Evolutionary conservation across 2,797 vertebrate genomes (phyloP).

Genomic region (Rachycentron canadum): DNA sequence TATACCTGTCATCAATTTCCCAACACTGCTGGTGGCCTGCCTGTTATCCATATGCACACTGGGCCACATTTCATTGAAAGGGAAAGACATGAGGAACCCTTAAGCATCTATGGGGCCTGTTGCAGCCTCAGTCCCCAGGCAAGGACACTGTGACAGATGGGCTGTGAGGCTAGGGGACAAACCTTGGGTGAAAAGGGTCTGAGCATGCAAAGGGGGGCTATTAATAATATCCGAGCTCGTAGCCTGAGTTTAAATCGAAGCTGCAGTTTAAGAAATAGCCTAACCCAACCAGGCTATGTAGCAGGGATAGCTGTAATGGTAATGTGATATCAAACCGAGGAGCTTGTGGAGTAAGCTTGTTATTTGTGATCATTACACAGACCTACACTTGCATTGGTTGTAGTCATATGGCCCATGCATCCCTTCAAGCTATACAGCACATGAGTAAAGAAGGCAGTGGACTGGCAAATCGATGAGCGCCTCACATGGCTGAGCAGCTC

Average conservation of each 20-base stretch:
- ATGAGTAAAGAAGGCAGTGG: constrained; percentile 44
- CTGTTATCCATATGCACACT: constrained; percentile 25
- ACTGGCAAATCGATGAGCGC: constrained; percentile 34
- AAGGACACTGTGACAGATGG: constrained; percentile 63
- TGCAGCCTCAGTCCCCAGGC: constrained; percentile 30
- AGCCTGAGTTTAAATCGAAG: not conserved
- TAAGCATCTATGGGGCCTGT: constrained; percentile 21
- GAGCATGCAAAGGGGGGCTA: constrained; percentile 13
- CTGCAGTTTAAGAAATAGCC: too few species aligned
- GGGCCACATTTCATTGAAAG: constrained; percentile 33
- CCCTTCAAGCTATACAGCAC: constrained; percentile 18
- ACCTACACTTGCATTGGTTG: constrained; percentile 8
- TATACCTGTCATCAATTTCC: constrained; percentile 31
- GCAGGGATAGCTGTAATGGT: not conserved
- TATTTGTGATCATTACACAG: constrained; percentile 10
- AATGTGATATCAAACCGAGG: constrained; percentile 11
- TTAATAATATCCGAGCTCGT: constrained; percentile 10
- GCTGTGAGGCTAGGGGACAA: constrained; percentile 27
- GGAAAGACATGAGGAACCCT: constrained; percentile 23
- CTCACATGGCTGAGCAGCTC: constrained; percentile 57
- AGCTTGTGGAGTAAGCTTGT: constrained; percentile 17
- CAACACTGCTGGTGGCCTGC: not conserved
- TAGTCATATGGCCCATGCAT: constrained; percentile 19
- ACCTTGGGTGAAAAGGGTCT: constrained; percentile 20
- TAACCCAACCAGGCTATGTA: not conserved